phyloP scores from a whole-genome alignment of 2,888 invertebrate species.

The Synanthedon vespiformis region DNA sequence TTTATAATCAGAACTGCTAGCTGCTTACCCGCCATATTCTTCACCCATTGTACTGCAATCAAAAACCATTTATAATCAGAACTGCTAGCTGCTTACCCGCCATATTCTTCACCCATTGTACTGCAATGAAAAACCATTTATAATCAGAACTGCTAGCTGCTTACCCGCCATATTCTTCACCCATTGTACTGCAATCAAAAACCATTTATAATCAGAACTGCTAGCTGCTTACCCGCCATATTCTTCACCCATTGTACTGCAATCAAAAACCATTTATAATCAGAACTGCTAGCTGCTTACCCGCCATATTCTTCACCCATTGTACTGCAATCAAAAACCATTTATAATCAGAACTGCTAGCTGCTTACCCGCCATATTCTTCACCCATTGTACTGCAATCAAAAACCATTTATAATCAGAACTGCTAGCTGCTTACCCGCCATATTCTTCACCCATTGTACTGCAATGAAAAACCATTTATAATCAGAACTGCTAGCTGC shows the following conservation, averaged over 20 bases:
- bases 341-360: conserved; percentile 1
- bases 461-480: neutral
- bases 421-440: conserved; percentile 6
- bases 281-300: conserved; percentile 5
- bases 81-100: conserved; percentile 6
- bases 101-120: neutral
- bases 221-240: conserved; percentile 5
- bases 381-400: neutral
- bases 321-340: neutral
- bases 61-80: too few relatives aligned
- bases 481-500: conserved; percentile 2
- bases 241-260: neutral
- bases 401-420: too few relatives aligned
- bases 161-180: conserved; percentile 2
- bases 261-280: neutral
- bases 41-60: neutral
- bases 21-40: conserved; percentile 3
- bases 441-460: neutral
- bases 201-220: neutral
- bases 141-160: conserved; percentile 2
- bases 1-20: conserved; percentile 1
- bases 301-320: neutral
- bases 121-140: neutral
- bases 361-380: conserved; percentile 3
- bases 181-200: neutral